Percentiles rank a stretch among this genome's conserved stretches.
These are phyloP conservation scores for Anabas testudineus DNA, from an alignment of 2,797 vertebrate species.

Conservation along the genomic window DNA sequence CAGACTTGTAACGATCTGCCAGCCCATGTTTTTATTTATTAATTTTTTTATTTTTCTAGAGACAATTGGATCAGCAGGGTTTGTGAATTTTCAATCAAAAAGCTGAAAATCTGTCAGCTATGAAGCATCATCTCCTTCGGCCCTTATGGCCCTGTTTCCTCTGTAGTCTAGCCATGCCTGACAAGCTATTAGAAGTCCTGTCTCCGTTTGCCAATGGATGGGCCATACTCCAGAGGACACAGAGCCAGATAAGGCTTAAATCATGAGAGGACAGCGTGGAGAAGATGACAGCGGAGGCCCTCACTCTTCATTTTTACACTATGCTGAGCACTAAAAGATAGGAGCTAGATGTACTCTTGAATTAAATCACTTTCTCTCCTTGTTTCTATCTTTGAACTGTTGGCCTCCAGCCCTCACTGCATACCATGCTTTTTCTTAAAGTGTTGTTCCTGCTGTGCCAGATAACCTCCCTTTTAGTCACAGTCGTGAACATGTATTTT, in stretches of 20 bases:
- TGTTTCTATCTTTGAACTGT: not conserved
- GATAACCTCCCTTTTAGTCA: constrained; percentile 43
- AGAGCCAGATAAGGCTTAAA: constrained; percentile 66
- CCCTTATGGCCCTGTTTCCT: constrained; percentile 59
- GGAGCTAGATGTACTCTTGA: constrained; percentile 4
- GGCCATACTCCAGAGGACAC: constrained; percentile 68
- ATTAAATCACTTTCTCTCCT: constrained; percentile 9
- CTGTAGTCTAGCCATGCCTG: constrained; percentile 60
- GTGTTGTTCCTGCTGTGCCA: constrained; percentile 12
- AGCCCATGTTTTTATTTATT: constrained; percentile 11
- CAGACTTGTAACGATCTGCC: constrained; percentile 27
- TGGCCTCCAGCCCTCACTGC: not conserved
- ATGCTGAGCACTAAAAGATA: constrained; percentile 33
- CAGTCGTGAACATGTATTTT: constrained; percentile 56
- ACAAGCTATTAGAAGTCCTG: constrained; percentile 64
- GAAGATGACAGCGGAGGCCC: constrained; percentile 31
- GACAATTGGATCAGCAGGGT: constrained; percentile 61
- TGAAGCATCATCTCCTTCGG: constrained; percentile 64
- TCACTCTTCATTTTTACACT: constrained; percentile 34
- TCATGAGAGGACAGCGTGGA: constrained; percentile 53
- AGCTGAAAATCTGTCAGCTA: constrained; percentile 67
- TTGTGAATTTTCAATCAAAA: constrained; percentile 68
- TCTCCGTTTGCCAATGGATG: constrained; percentile 61
- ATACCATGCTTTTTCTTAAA: not conserved
- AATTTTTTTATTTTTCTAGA: constrained; percentile 4